A percentile compares a stretch with the other conserved stretches of the same genome.
Conservation (phyloP, 2,113 vertebrate genomes). For the Epinephelus cyanopodus region DNA sequence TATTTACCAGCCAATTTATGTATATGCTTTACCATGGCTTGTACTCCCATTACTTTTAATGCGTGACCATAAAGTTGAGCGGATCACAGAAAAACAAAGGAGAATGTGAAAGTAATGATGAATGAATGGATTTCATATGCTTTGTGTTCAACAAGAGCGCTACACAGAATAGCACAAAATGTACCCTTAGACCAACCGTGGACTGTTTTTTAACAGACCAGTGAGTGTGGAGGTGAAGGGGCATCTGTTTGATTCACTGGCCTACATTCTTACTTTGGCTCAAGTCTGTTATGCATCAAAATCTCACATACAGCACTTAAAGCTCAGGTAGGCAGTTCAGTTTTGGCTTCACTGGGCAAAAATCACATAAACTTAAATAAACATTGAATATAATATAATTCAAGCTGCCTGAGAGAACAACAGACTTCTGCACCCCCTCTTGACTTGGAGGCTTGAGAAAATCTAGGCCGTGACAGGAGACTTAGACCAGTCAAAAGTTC, state of each 20-base stretch:
- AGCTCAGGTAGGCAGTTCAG: no score
- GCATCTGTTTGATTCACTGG: not conserved
- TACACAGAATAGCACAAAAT: not conserved
- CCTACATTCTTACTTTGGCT: not conserved
- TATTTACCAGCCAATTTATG: not conserved
- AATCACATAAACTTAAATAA: no score
- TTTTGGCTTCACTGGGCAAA: no score
- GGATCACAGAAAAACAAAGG: not conserved
- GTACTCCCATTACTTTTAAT: constrained; percentile 11
- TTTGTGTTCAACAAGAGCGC: not conserved
- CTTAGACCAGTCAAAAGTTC: no score
- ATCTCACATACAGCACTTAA: no score
- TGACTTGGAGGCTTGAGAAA: no score
- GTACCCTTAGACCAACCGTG: not conserved
- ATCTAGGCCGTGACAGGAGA: no score
- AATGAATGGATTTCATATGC: not conserved
- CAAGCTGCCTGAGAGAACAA: no score
- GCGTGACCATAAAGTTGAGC: not conserved
- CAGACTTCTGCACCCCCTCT: no score
- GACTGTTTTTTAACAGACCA: not conserved
- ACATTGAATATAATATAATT: no score
- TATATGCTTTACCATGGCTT: not conserved
- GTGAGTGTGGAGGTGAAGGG: not conserved
- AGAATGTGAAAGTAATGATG: not conserved
- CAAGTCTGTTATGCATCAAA: no score